Conservation (phyloP, 2,113 vertebrate genomes). For the Hiodon tergisus region DNA sequence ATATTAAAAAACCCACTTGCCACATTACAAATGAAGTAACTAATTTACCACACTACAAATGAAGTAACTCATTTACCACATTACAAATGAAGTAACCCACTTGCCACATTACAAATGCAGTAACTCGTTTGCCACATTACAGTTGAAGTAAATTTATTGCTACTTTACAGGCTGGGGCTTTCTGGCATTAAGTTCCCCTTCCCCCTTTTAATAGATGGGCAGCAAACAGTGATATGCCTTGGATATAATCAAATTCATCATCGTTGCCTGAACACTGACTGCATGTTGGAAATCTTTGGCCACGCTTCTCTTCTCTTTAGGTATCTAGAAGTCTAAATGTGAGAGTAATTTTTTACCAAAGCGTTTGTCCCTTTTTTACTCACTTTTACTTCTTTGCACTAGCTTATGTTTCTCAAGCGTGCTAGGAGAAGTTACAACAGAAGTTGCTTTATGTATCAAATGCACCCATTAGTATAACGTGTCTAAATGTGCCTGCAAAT, state of each 20-base stretch:
- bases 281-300: not conserved
- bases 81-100: too few relatives aligned
- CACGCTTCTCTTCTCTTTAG: not conserved
- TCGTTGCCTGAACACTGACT: not conserved
- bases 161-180: too few relatives aligned
- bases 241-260: constrained; percentile 1
- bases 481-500: too few relatives aligned
- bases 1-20: too few relatives aligned
- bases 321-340: not conserved
- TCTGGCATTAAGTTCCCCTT: not conserved
- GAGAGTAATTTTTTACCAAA: too few relatives aligned
- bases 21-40: too few relatives aligned
- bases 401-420: too few relatives aligned
- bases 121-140: too few relatives aligned
- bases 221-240: constrained; percentile 7
- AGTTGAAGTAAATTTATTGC: too few relatives aligned
- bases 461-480: not conserved
- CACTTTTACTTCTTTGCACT: not conserved
- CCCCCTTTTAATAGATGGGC: constrained; percentile 11
- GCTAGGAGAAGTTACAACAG: not conserved
- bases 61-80: too few relatives aligned
- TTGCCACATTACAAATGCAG: too few relatives aligned
- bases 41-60: too few relatives aligned
- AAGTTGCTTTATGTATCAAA: not conserved
- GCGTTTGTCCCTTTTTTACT: not conserved